A percentile compares a stretch with the other conserved stretches of the same genome.
phyloP scores from a whole-genome alignment of 1,140 invertebrate species.

The Megathymus violae region DNA sequence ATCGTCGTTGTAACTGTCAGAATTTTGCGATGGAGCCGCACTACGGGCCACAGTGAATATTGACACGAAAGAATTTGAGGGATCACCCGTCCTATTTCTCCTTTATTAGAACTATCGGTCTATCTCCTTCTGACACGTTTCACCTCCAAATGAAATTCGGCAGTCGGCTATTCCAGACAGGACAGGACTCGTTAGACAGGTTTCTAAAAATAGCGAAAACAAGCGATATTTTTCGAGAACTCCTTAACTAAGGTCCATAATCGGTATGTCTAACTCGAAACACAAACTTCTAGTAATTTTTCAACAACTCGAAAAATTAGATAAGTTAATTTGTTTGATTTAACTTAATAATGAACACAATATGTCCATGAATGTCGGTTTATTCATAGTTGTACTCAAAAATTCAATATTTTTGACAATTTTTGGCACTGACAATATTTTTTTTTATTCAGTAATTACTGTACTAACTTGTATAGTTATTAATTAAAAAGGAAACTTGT shows the following conservation, averaged over 20 bases:
- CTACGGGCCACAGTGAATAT: slow-evolving; percentile 56
- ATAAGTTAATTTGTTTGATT: no score
- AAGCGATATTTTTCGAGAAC: slow-evolving; percentile 64
- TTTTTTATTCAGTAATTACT: no score
- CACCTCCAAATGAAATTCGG: slow-evolving; percentile 79
- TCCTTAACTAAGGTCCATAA: slow-evolving; percentile 58
- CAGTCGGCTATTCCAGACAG: slow-evolving; percentile 69
- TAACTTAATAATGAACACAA: no score
- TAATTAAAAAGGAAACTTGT: no score
- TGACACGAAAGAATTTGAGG: slow-evolving; percentile 72
- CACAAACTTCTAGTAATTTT: slow-evolving; percentile 17
- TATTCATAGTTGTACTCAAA: no score
- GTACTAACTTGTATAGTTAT: no score
- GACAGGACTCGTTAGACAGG: slow-evolving; percentile 68
- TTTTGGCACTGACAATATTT: no score
- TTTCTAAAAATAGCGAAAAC: slow-evolving; percentile 79
- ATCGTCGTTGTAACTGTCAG: slow-evolving; percentile 48
- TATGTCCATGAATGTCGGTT: no score
- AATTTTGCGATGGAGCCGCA: slow-evolving; percentile 39
- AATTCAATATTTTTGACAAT: no score
- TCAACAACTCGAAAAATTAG: no score
- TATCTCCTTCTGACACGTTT: slow-evolving; percentile 73
- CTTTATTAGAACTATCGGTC: slow-evolving; percentile 52
- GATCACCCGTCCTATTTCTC: slow-evolving; percentile 66
- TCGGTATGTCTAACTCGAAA: slow-evolving; percentile 44